Base-by-base conservation (phyloP, 2,113 vertebrate genomes). In the Eretmochelys imbricata region DNA sequence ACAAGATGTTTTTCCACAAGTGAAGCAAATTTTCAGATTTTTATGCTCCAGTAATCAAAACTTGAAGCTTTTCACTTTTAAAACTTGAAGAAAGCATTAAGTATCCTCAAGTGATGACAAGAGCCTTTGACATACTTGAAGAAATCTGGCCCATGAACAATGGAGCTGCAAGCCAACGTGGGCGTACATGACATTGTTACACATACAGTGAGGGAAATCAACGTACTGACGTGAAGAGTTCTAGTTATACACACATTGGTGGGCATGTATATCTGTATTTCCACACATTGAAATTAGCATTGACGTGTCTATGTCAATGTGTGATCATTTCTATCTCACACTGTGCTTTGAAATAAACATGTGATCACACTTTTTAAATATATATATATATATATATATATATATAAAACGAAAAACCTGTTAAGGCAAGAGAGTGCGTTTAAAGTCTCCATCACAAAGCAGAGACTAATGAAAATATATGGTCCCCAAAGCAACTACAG, bases 21-120 rank as follows among this genome's bases (percentile, higher is more conserved):
- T 72, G 59, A 94, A 94, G 82, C 78, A 90, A 54, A 80, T 93
- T 94, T 91, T 96, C 72, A 93, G 87, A 89, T 89, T 89, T 94
- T 76, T 53, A 80, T 84, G 89, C 89, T 92, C 72, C 88, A 65
- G 86, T 92, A 95, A 78, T n/a, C 75, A 89, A 95, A 96, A 79
- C 20, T 80, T 51, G 82, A 88, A 85, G 62, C 53, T 93, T 92
- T 94, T 75, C 42, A 59, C 76, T 96, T 97, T 51, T 62, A 10
- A 93, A 95, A 6, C 90, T 93, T 88, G 75, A 16, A 80, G 35
- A 76, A 76, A 42, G 6, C 50, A 62, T n/a, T 82, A 93, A 93
- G 20, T 85, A 86, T 91, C 90, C 85, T 14, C 91, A 89, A 89
- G 35, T 82, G 55, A 84, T 65, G 75, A 80, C 83, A 96, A 53